Evolutionary conservation across 92 coral and sea anemone genomes (phyloP).

Genomic region (Porites rus): DNA sequence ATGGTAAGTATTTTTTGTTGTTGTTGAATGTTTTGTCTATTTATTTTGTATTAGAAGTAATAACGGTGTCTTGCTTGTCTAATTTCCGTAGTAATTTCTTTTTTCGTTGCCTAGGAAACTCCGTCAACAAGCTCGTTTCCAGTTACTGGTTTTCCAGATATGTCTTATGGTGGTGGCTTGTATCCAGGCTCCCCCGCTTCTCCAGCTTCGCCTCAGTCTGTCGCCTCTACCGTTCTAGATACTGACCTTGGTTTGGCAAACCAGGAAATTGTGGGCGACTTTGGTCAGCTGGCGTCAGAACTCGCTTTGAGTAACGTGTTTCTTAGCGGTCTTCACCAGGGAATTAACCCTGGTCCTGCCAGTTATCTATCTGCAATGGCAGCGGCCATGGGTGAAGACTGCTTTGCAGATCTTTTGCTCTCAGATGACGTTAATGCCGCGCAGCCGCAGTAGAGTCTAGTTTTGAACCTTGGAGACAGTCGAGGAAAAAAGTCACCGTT

Average conservation of each 20-base stretch:
- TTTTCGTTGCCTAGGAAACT: slow-evolving; percentile 47
- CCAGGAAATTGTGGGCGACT: slow-evolving; percentile 51
- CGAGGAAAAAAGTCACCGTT: slow-evolving; percentile 7
- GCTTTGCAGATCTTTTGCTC: slow-evolving; percentile 16
- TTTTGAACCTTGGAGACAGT: slow-evolving; percentile 54
- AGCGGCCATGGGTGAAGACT: slow-evolving; percentile 38
- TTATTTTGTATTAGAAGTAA: background rate
- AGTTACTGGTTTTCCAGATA: slow-evolving; percentile 39
- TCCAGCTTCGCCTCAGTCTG: slow-evolving; percentile 58
- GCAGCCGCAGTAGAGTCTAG: slow-evolving; percentile 51
- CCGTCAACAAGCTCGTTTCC: slow-evolving; percentile 53
- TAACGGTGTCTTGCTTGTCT: slow-evolving; percentile 17
- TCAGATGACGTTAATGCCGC: slow-evolving; percentile 28
- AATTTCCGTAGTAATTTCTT: slow-evolving; percentile 55
- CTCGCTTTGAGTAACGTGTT: slow-evolving; percentile 56
- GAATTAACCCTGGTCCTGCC: slow-evolving; percentile 27
- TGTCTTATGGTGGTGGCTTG: slow-evolving; percentile 11
- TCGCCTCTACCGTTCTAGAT: slow-evolving; percentile 42
- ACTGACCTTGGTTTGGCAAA: slow-evolving; percentile 48
- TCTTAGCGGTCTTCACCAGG: slow-evolving; percentile 60
- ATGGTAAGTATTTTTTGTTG: slow-evolving; percentile 39
- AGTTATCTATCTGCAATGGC: slow-evolving; percentile 50
- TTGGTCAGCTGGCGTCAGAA: slow-evolving; percentile 53
- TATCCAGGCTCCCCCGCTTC: slow-evolving; percentile 55
- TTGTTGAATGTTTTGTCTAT: background rate